These are phyloP conservation scores for Petroica traversi DNA, from an alignment of 2,113 vertebrate genomes.

Conservation along the genomic window DNA sequence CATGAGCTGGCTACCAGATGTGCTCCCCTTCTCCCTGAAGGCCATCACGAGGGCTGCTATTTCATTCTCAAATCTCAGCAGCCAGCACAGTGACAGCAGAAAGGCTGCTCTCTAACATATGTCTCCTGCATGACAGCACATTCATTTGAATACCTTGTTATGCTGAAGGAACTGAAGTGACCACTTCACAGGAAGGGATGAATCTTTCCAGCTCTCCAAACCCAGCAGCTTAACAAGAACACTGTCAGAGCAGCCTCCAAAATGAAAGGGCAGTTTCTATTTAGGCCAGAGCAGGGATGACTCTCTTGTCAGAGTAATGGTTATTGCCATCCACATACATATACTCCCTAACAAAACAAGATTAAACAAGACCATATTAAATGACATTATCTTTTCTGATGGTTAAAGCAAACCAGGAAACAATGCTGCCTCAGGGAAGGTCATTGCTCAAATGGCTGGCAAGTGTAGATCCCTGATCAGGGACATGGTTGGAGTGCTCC, in stretches of 20 bases:
- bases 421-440: not conserved
- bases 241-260: not conserved
- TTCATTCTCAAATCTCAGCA: constrained; percentile 18
- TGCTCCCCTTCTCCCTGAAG: constrained; percentile 21
- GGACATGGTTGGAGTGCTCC: not conserved
- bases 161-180: constrained; percentile 10
- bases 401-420: not conserved
- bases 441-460: not conserved
- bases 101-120: constrained; percentile 1
- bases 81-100: not conserved
- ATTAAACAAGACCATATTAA: not conserved
- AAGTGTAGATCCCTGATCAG: not conserved
- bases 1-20: constrained; percentile 50
- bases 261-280: not conserved
- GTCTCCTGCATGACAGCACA: constrained; percentile 7
- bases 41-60: not conserved
- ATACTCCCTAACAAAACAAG: not conserved
- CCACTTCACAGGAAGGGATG: constrained; percentile 1
- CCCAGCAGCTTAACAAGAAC: not conserved
- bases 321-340: not conserved
- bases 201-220: not conserved
- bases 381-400: not conserved
- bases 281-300: not conserved
- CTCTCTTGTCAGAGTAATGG: not conserved
- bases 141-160: not conserved